Conservation (phyloP, 2,113 vertebrate genomes). For the Chascanopsetta lugubris region DNA sequence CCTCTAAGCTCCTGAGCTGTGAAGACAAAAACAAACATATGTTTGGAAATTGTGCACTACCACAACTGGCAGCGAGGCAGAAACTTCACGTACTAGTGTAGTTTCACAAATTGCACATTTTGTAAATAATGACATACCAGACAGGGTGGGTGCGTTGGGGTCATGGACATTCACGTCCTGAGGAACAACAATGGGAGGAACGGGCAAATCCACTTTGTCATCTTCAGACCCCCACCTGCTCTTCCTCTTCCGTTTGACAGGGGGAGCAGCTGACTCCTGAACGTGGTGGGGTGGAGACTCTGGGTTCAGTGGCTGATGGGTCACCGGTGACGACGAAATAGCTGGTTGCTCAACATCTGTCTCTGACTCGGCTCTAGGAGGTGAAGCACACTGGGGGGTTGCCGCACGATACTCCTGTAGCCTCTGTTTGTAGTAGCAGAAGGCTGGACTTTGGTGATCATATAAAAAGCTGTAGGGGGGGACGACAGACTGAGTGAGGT, state of each 20-base stretch:
- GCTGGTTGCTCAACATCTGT: slow-evolving; percentile 46
- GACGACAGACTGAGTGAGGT: neutral
- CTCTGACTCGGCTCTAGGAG: slow-evolving; percentile 14
- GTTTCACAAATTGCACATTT: neutral
- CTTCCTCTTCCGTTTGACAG: slow-evolving; percentile 90
- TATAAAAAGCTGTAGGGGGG: slow-evolving; percentile 88
- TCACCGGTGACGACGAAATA: slow-evolving; percentile 26
- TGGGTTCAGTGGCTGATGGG: slow-evolving; percentile 53
- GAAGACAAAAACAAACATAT: slow-evolving; percentile 35
- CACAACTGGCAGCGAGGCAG: neutral
- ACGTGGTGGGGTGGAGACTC: slow-evolving; percentile 16
- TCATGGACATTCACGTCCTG: slow-evolving; percentile 63
- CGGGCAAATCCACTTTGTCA: slow-evolving; percentile 88
- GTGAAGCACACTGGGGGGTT: slow-evolving; percentile 24
- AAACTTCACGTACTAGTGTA: neutral
- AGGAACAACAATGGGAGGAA: slow-evolving; percentile 73
- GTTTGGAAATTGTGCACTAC: neutral
- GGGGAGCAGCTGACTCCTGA: slow-evolving; percentile 42
- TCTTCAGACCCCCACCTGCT: slow-evolving; percentile 96
- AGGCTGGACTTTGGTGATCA: slow-evolving; percentile 86
- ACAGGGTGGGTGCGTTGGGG: slow-evolving; percentile 61
- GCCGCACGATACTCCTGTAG: slow-evolving; percentile 86
- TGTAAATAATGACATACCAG: slow-evolving; percentile 63
- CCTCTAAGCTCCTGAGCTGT: slow-evolving; percentile 93
- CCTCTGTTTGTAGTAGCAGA: slow-evolving; percentile 89